Percentiles rank a stretch among this genome's conserved stretches.
Evolutionary conservation across 2,888 invertebrate species (phyloP).

Genomic region (Tenthredo livida): DNA sequence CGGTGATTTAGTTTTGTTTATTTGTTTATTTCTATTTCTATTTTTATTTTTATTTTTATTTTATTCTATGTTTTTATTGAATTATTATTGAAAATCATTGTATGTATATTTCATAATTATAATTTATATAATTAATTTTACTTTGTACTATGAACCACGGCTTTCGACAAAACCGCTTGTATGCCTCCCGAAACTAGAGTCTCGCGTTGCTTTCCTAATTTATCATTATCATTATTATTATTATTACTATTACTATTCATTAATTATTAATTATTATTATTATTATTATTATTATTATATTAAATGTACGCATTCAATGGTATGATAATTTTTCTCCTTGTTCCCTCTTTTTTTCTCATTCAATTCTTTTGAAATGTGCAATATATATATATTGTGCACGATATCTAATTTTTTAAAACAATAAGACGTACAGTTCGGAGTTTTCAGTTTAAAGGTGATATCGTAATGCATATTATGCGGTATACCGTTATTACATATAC

Average conservation of each 20-base stretch:
- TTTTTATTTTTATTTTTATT: too few relatives aligned
- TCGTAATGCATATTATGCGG: neutral
- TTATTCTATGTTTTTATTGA: neutral
- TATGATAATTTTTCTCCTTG: neutral
- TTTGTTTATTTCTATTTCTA: neutral
- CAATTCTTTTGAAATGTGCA: too few relatives aligned
- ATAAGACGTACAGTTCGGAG: too few relatives aligned
- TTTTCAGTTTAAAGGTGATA: neutral
- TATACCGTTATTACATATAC: neutral
- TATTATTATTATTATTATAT: neutral
- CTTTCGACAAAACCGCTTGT: conserved; percentile 58
- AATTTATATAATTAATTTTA: conserved; percentile 68
- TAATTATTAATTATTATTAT: conserved; percentile 12
- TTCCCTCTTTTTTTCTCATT: neutral
- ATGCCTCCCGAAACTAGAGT: conserved; percentile 62
- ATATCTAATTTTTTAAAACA: too few relatives aligned
- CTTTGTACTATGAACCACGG: conserved; percentile 77
- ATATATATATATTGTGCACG: too few relatives aligned
- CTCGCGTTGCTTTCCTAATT: conserved; percentile 56
- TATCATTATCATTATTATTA: conserved; percentile 52
- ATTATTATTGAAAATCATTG: conserved; percentile 24
- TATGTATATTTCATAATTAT: conserved; percentile 59
- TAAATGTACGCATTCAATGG: neutral
- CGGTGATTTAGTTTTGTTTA: conserved; percentile 35
- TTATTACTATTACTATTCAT: conserved; percentile 16